Conservation (phyloP, 2,888 invertebrate genomes). For the Tenthredo notha region DNA sequence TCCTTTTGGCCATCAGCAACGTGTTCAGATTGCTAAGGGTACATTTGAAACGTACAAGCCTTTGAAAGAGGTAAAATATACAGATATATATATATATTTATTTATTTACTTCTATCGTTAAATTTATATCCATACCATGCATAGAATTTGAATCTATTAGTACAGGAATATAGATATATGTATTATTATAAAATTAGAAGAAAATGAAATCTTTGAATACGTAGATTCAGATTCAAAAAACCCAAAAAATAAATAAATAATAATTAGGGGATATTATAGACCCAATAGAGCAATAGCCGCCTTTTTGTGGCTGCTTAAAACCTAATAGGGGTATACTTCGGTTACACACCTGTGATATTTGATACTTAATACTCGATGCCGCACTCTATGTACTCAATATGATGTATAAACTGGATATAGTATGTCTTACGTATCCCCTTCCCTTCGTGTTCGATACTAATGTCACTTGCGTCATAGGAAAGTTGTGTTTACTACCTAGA, state of each 20-base stretch:
- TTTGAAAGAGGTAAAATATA: slow-evolving; percentile 66
- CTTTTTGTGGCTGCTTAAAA: slow-evolving; percentile 46
- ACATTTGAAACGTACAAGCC: slow-evolving; percentile 77
- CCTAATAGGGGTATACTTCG: slow-evolving; percentile 27
- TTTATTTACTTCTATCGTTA: background rate
- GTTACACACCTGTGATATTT: slow-evolving; percentile 19
- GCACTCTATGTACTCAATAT: background rate
- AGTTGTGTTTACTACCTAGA: background rate
- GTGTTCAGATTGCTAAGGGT: slow-evolving; percentile 78
- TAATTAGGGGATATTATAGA: background rate
- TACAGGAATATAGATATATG: too few relatives aligned
- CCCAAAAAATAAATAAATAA: background rate
- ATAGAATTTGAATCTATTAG: too few relatives aligned
- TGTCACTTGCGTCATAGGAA: background rate
- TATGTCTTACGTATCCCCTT: background rate
- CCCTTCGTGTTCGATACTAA: background rate
- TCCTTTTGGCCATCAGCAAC: slow-evolving; percentile 83
- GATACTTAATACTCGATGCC: background rate
- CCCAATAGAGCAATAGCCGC: background rate
- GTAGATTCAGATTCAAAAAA: background rate
- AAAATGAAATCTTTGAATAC: too few relatives aligned
- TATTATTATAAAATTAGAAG: too few relatives aligned
- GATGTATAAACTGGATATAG: background rate
- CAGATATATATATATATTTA: background rate
- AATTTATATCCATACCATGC: too few relatives aligned